Evolutionary conservation across 2,888 invertebrate species (phyloP).

Genomic region (Scaptomyza reducta): DNA sequence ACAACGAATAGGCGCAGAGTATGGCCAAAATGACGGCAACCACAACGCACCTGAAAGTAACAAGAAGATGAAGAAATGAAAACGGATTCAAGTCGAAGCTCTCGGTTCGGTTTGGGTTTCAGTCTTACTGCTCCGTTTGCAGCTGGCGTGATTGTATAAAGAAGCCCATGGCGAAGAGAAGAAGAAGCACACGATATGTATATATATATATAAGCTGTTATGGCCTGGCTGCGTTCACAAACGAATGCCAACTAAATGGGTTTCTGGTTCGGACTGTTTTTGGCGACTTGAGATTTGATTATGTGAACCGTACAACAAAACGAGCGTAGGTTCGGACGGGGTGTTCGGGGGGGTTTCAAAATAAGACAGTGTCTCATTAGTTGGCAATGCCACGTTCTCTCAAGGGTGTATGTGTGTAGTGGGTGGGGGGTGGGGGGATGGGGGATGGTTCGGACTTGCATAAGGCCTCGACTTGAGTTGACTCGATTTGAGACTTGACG

Average conservation of each 20-base stretch:
- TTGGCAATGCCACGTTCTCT: conserved; percentile 67
- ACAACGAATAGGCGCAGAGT: conserved; percentile 88
- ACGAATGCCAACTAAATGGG: conserved; percentile 68
- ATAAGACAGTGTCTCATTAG: conserved; percentile 64
- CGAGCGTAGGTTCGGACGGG: not conserved
- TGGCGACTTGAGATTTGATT: conserved; percentile 71
- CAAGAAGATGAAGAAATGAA: not conserved
- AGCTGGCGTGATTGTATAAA: conserved; percentile 73
- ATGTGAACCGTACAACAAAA: conserved; percentile 37
- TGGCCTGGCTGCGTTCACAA: conserved; percentile 59
- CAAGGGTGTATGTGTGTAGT: conserved; percentile 26
- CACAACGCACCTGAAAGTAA: conserved; percentile 86
- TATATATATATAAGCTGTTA: not conserved
- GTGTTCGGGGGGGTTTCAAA: not conserved
- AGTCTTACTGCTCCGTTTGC: conserved; percentile 70
- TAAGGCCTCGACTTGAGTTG: conserved; percentile 61
- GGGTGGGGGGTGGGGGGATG: too few species aligned
- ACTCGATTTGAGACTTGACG: conserved; percentile 72
- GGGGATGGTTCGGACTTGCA: conserved; percentile 54
- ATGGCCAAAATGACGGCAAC: conserved; percentile 89
- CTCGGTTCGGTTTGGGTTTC: not conserved
- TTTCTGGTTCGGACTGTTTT: conserved; percentile 13
- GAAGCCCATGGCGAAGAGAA: conserved; percentile 67
- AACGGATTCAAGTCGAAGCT: not conserved
- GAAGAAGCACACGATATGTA: not conserved